Percentiles rank a stretch among this genome's conserved stretches.
Evolutionary conservation across 1,140 invertebrate genomes (phyloP).

Genomic region (Pteromalus puparum): DNA sequence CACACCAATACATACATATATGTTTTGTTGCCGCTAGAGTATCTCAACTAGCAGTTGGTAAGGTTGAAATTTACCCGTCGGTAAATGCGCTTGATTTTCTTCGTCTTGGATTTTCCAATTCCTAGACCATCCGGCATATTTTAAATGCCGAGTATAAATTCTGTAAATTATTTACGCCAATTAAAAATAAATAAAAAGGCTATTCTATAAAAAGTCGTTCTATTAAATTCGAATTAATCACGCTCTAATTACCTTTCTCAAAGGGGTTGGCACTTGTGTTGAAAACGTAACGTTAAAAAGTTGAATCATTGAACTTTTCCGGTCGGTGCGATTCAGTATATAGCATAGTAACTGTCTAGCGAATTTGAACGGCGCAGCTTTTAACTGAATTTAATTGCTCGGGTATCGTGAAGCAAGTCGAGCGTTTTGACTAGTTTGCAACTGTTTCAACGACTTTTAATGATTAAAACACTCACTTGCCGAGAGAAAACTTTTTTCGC

Average conservation of each 20-base stretch:
- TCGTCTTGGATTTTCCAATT: no score
- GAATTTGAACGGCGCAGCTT: background rate
- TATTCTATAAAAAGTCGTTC: no score
- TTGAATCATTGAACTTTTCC: background rate
- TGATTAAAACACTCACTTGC: background rate
- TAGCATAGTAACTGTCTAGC: background rate
- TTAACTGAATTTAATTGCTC: slow-evolving; percentile 36
- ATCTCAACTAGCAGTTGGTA: slow-evolving; percentile 10
- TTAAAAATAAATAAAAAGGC: no score
- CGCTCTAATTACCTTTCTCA: no score
- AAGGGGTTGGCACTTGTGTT: no score
- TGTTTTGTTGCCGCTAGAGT: no score
- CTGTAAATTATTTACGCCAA: no score
- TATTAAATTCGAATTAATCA: no score
- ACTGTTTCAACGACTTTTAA: slow-evolving; percentile 31
- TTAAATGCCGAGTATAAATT: no score
- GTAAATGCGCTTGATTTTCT: background rate
- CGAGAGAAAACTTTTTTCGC: slow-evolving; percentile 18
- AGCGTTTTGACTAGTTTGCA: slow-evolving; percentile 11
- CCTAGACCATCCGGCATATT: no score
- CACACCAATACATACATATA: no score
- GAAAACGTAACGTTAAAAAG: background rate
- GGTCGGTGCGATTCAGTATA: no score
- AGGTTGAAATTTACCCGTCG: background rate
- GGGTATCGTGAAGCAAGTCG: slow-evolving; percentile 1